Evolutionary conservation across 2,797 vertebrate genomes (phyloP).

Genomic region (Rhinoraja longicauda): DNA sequence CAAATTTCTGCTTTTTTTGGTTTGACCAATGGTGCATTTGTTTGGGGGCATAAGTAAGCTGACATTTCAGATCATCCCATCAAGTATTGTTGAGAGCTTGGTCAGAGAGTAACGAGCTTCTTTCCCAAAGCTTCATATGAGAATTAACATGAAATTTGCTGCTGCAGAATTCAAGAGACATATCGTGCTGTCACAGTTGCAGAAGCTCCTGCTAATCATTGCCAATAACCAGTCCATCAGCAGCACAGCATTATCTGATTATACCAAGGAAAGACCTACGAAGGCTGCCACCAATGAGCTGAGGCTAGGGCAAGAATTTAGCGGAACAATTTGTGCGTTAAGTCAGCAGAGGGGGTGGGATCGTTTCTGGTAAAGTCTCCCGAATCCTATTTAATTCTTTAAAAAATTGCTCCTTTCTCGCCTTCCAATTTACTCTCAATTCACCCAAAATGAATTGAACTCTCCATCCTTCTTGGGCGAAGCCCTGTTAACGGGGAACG

Average conservation of each 20-base stretch:
- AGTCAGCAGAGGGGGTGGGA: not conserved
- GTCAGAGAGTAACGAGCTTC: not conserved
- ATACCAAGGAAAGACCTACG: no score
- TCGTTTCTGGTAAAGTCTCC: not conserved
- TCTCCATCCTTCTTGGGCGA: not conserved
- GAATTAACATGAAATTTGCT: no score
- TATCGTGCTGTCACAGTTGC: not conserved
- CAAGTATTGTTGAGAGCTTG: not conserved
- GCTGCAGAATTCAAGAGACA: not conserved
- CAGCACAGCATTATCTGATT: not conserved
- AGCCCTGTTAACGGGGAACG: not conserved
- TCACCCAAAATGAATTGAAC: not conserved
- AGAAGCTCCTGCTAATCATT: not conserved
- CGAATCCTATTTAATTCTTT: not conserved
- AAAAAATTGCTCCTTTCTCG: no score
- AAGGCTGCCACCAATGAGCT: not conserved
- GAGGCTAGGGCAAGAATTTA: not conserved
- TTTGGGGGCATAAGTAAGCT: not conserved
- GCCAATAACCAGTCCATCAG: not conserved
- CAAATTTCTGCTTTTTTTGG: not conserved
- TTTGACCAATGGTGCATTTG: not conserved
- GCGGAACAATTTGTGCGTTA: not conserved
- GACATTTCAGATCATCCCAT: not conserved
- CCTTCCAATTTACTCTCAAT: not conserved
- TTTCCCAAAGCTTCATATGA: not conserved